Evolutionary conservation across 2,113 vertebrate genomes (phyloP).

Genomic region (Picathartes gymnocephalus): DNA sequence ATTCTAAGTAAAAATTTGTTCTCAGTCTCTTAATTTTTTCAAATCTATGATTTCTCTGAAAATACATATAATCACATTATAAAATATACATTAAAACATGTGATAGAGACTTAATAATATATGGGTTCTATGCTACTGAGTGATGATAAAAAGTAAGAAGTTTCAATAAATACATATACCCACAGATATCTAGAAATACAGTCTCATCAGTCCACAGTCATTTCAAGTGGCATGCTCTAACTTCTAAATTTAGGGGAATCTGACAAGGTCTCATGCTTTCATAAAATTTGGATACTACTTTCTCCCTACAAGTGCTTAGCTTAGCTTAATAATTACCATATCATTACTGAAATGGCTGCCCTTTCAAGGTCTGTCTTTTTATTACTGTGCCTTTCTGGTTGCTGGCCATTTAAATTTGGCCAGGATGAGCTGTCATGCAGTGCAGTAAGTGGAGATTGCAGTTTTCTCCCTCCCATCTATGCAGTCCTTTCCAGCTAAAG

Average conservation of each 20-base stretch:
- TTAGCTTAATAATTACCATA: slow-evolving; percentile 5
- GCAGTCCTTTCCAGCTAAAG: not conserved
- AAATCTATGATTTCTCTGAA: not conserved
- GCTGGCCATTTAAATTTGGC: not conserved
- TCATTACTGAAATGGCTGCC: not conserved
- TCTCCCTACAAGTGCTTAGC: not conserved
- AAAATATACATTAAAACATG: not conserved
- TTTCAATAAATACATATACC: not conserved
- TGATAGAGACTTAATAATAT: not conserved
- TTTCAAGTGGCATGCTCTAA: not conserved
- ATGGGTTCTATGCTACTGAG: not conserved
- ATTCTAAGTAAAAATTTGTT: not conserved
- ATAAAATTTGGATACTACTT: not conserved
- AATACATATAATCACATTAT: not conserved
- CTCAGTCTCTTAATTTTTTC: not conserved
- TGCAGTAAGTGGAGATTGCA: not conserved
- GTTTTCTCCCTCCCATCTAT: not conserved
- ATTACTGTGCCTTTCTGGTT: not conserved
- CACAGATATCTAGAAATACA: not conserved
- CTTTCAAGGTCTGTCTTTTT: not conserved
- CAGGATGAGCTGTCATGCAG: not conserved
- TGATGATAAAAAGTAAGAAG: not conserved
- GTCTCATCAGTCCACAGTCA: not conserved
- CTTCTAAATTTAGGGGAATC: not conserved
- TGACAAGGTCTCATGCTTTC: not conserved